Conservation (phyloP, 2,888 invertebrate genomes). For the Argyresthia albistria region DNA sequence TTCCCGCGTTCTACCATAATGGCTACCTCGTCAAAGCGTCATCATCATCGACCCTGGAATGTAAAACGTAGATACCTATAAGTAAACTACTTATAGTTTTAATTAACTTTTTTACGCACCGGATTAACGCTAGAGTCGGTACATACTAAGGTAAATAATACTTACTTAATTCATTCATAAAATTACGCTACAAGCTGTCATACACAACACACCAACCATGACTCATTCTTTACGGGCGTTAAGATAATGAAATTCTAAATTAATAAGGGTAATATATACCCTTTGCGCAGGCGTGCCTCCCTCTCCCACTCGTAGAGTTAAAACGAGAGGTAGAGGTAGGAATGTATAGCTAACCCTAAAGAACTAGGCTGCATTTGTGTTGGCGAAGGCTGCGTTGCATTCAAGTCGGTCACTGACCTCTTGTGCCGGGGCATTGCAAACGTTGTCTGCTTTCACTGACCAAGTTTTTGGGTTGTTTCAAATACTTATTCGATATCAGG, state of each 20-base stretch:
- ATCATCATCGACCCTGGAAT: conserved; percentile 17
- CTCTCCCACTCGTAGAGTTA: no score
- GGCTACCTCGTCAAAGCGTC: conserved; percentile 38
- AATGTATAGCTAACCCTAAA: neutral
- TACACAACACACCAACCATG: conserved; percentile 10
- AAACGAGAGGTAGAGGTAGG: no score
- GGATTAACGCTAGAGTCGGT: neutral
- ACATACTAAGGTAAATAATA: neutral
- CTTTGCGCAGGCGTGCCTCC: neutral
- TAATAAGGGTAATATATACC: neutral
- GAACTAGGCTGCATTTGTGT: conserved; percentile 2
- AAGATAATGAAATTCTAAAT: neutral
- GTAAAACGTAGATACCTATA: no score
- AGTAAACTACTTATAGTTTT: no score
- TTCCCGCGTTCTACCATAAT: conserved; percentile 30
- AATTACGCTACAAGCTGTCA: conserved; percentile 16
- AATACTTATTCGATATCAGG: no score
- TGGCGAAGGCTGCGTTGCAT: conserved; percentile 1
- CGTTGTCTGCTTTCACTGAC: neutral
- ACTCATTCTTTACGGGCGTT: neutral
- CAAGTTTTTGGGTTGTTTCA: neutral
- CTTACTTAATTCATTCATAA: conserved; percentile 8
- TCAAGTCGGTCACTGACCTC: neutral
- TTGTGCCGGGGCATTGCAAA: neutral
- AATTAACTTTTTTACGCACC: no score